Percentiles rank a stretch among this genome's conserved stretches.
phyloP scores from a whole-genome alignment of 2,797 vertebrate species.

The Lithobates sylvaticus region DNA sequence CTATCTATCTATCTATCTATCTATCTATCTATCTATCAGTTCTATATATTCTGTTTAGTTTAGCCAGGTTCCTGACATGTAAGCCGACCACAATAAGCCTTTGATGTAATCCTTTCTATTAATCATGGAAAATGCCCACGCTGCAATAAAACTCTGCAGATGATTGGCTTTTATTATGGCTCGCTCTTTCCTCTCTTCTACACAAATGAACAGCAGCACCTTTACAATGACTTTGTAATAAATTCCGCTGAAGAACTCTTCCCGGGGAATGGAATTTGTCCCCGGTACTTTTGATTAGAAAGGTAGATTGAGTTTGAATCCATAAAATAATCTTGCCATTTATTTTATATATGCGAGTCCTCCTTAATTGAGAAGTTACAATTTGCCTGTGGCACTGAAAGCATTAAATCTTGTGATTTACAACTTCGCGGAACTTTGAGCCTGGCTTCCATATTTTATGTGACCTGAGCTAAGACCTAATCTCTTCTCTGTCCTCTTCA shows the following conservation, averaged over 20 bases:
- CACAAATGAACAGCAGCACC: constrained; percentile 38
- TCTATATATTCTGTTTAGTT: too few relatives aligned
- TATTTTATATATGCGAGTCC: constrained; percentile 35
- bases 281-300: constrained; percentile 40
- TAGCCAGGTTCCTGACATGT: too few relatives aligned
- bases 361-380: constrained; percentile 58
- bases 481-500: constrained; percentile 32
- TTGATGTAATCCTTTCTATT: constrained; percentile 29
- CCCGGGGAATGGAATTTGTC: constrained; percentile 31
- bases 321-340: constrained; percentile 54
- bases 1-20: too few relatives aligned
- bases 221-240: constrained; percentile 43
- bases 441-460: constrained; percentile 41
- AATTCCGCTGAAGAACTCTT: constrained; percentile 31
- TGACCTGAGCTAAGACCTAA: constrained; percentile 41
- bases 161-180: constrained; percentile 30
- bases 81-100: not conserved
- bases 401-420: constrained; percentile 57
- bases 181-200: constrained; percentile 23
- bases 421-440: constrained; percentile 15
- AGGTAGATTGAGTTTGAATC: constrained; percentile 40
- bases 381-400: constrained; percentile 21
- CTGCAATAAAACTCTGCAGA: constrained; percentile 37
- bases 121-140: constrained; percentile 20
- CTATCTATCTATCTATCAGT: too few relatives aligned